phyloP scores from a whole-genome alignment of 2,113 vertebrate genomes.

The Bubo blakistoni region DNA sequence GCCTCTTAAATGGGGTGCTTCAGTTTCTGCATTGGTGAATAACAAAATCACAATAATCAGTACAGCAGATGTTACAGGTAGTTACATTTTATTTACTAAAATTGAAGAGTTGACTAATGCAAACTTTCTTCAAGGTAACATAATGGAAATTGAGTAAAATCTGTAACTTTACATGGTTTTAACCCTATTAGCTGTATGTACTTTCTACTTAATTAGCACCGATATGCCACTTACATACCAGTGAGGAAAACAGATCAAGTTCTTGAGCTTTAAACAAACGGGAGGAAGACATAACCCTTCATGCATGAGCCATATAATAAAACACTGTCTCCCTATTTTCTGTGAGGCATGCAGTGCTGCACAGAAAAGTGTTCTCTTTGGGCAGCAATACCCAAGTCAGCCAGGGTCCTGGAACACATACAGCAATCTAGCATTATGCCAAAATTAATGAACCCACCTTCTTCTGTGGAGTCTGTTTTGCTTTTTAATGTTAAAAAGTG shows the following conservation, averaged over 20 bases:
- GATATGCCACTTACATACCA: not conserved
- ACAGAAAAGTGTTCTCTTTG: not conserved
- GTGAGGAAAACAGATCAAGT: not conserved
- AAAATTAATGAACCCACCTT: not conserved
- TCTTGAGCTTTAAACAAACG: not conserved
- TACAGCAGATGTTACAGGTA: not conserved
- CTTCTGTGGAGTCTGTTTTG: not conserved
- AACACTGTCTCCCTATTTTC: not conserved
- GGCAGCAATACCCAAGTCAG: not conserved
- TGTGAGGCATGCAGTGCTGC: not conserved
- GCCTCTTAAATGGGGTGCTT: slow-evolving; percentile 15
- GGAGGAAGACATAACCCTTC: not conserved
- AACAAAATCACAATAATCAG: not conserved
- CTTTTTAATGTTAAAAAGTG: not conserved
- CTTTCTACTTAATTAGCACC: not conserved
- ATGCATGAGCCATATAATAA: not conserved
- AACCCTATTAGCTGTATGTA: not conserved
- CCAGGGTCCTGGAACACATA: not conserved
- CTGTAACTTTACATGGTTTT: not conserved
- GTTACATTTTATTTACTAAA: slow-evolving; percentile 15
- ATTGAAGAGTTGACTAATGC: not conserved
- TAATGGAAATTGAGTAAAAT: not conserved
- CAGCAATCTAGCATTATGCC: not conserved
- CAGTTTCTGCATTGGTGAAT: not conserved
- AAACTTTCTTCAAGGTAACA: not conserved